A percentile compares a stretch with the other conserved stretches of the same genome.
These are phyloP conservation scores for Bambusicola thoracicus DNA, from an alignment of 2,113 vertebrate species.

Conservation along the genomic window DNA sequence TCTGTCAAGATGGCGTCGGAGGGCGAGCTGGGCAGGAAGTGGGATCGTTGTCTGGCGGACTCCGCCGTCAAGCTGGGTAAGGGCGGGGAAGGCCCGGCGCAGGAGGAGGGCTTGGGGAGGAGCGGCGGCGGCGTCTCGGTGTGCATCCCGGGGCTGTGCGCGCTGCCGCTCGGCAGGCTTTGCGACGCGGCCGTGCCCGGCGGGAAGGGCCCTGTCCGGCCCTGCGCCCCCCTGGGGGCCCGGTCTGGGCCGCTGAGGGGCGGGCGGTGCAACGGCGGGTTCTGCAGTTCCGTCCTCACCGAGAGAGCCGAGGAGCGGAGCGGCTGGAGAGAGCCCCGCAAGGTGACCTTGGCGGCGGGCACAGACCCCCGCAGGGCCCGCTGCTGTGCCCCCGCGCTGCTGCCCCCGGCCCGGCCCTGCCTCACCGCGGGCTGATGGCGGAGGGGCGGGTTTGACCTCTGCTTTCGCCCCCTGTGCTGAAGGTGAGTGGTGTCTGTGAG, in stretches of 20 bases:
- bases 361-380: not conserved
- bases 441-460: not conserved
- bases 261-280: not conserved
- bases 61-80: slow-evolving; percentile 89
- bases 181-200: no score
- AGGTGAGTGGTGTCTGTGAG: not conserved
- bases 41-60: slow-evolving; percentile 93
- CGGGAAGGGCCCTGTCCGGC: not conserved
- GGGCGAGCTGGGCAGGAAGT: slow-evolving; percentile 86
- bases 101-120: not conserved
- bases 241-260: not conserved
- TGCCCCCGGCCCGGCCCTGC: not conserved
- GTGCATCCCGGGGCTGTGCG: no score
- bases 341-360: slow-evolving; percentile 59
- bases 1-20: slow-evolving; percentile 81
- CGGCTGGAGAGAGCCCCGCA: not conserved
- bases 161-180: not conserved
- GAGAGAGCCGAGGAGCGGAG: not conserved
- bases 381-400: not conserved
- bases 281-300: not conserved
- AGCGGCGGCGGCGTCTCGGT: not conserved
- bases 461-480: not conserved
- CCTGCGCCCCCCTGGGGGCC: not conserved
- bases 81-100: not conserved
- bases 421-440: not conserved